These are phyloP conservation scores for Drosophila kohkoa DNA, from an alignment of 1,140 invertebrate genomes.

Conservation along the genomic window DNA sequence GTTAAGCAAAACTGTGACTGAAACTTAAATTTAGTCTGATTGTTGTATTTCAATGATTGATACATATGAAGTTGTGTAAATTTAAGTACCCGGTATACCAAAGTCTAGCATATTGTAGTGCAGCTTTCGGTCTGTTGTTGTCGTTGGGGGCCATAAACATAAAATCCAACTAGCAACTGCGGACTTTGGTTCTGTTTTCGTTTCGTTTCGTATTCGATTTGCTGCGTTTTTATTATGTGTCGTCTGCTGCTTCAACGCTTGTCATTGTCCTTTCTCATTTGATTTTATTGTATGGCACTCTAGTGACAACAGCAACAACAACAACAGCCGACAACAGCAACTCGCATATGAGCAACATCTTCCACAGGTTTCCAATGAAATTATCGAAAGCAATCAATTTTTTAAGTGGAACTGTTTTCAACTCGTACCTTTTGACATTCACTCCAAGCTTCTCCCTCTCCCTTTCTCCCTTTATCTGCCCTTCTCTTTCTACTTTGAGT, in stretches of 20 bases:
- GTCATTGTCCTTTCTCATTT: conserved; percentile 62
- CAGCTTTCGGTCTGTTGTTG: conserved; percentile 19
- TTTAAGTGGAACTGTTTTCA: conserved; percentile 80
- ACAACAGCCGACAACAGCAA: conserved; percentile 40
- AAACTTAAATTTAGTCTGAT: too few species aligned
- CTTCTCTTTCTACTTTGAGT: conserved; percentile 19
- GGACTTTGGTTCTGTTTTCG: conserved; percentile 43
- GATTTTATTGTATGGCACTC: conserved; percentile 73
- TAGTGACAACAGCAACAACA: conserved; percentile 50
- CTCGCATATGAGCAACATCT: conserved; percentile 18
- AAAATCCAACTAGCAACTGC: conserved; percentile 69
- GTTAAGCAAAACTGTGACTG: too few species aligned
- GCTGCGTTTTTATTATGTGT: conserved; percentile 36
- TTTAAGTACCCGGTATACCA: not conserved
- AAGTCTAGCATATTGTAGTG: conserved; percentile 1
- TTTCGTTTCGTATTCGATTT: conserved; percentile 27
- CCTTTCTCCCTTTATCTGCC: not conserved
- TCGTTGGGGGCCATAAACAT: conserved; percentile 54
- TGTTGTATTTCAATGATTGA: too few species aligned
- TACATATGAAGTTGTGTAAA: not conserved
- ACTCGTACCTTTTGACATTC: conserved; percentile 50
- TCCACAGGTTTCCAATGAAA: conserved; percentile 77
- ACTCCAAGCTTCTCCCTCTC: conserved; percentile 7
- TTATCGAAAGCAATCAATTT: conserved; percentile 82
- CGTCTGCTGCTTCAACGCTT: conserved; percentile 15